Evolutionary conservation across 2,113 vertebrate species (phyloP).

Genomic region (Poeciliopsis retropinna): DNA sequence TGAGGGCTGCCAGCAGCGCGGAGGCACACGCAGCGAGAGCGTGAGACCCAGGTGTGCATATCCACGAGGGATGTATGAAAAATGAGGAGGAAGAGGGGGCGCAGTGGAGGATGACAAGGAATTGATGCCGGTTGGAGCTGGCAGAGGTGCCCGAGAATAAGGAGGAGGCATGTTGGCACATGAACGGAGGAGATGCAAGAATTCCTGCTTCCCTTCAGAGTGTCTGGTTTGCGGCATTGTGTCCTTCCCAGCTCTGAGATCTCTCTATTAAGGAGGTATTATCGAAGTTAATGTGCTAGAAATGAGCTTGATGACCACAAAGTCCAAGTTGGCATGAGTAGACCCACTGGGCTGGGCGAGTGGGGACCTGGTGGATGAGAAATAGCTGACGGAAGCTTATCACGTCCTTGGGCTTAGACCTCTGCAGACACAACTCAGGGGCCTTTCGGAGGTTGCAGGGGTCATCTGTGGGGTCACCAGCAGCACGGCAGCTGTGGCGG

Average conservation of each 20-base stretch:
- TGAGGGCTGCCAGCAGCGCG: slow-evolving; percentile 48
- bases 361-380: slow-evolving; percentile 53
- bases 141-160: slow-evolving; percentile 59
- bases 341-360: slow-evolving; percentile 27
- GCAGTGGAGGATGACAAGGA: slow-evolving; percentile 41
- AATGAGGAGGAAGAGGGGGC: slow-evolving; percentile 41
- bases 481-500: slow-evolving; percentile 65
- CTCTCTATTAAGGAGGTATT: slow-evolving; percentile 75
- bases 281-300: slow-evolving; percentile 74
- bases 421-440: slow-evolving; percentile 4
- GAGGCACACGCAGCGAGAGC: slow-evolving; percentile 15
- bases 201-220: slow-evolving; percentile 18
- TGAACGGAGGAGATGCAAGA: slow-evolving; percentile 17
- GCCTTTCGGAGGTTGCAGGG: slow-evolving; percentile 36
- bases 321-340: slow-evolving; percentile 68
- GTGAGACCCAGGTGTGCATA: slow-evolving; percentile 73
- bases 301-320: slow-evolving; percentile 65
- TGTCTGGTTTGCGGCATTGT: slow-evolving; percentile 32
- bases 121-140: slow-evolving; percentile 55
- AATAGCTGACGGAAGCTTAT: slow-evolving; percentile 65
- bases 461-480: slow-evolving; percentile 69
- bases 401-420: slow-evolving; percentile 67
- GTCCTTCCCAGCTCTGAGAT: slow-evolving; percentile 53
- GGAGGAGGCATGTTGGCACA: slow-evolving; percentile 57
- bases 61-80: slow-evolving; percentile 68